A percentile compares a stretch with the other conserved stretches of the same genome.
phyloP scores from a whole-genome alignment of 2,113 vertebrate species.

The Pitta sordida region DNA sequence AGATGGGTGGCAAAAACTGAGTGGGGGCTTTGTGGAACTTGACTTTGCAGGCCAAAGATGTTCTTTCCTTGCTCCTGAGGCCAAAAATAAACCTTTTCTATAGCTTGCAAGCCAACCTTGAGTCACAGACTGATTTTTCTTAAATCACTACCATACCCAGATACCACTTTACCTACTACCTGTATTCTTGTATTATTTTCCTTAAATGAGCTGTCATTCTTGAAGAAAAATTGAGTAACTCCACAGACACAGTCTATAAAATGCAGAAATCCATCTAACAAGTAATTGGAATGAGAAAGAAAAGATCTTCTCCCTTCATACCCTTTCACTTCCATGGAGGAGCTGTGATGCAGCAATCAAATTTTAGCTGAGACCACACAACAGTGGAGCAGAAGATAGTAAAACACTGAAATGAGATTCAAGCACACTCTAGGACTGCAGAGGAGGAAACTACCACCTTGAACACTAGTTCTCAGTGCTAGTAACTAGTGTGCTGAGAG shows the following conservation, averaged over 20 bases:
- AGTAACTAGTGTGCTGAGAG: neutral
- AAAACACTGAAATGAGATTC: neutral
- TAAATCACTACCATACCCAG: neutral
- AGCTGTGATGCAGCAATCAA: neutral
- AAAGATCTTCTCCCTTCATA: neutral
- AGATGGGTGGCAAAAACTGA: too few species aligned
- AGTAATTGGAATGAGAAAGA: neutral
- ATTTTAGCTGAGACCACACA: neutral
- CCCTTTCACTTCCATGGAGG: neutral
- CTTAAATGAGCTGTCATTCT: neutral
- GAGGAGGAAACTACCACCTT: neutral
- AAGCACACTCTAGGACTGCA: neutral
- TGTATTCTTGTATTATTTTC: neutral
- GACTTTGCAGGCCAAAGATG: too few species aligned
- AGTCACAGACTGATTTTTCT: too few species aligned
- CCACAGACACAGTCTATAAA: neutral
- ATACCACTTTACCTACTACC: neutral
- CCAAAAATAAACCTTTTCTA: too few species aligned
- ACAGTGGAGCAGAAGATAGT: neutral
- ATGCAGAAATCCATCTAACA: neutral
- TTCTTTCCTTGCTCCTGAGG: too few species aligned
- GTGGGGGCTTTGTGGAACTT: too few species aligned
- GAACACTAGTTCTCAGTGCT: neutral
- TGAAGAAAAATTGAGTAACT: neutral
- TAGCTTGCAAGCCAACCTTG: too few species aligned